Evolutionary conservation across 1,140 invertebrate species (phyloP).

Genomic region (Acyrthosiphon pisum): DNA sequence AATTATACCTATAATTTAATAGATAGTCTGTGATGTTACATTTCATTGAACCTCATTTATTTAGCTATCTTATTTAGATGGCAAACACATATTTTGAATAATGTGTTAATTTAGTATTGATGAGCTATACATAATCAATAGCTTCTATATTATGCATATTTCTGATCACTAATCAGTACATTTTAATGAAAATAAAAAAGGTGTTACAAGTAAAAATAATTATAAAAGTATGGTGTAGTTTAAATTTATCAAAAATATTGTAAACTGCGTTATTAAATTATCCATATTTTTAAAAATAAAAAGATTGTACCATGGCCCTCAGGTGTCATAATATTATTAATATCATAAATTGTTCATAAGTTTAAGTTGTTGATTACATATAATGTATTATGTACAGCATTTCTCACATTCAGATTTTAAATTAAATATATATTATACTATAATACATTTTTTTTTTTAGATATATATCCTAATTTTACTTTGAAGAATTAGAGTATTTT

Average conservation of each 20-base stretch:
- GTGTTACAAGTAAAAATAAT: not conserved
- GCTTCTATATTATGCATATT: not conserved
- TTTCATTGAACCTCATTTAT: constrained; percentile 11
- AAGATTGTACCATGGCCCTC: not conserved
- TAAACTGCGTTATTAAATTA: not conserved
- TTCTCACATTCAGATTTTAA: not conserved
- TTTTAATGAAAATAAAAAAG: not conserved
- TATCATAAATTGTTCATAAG: not conserved
- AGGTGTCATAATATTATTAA: not conserved
- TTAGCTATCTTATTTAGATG: not conserved
- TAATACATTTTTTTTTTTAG: not conserved
- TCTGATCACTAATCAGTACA: not conserved
- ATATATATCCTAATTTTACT: not conserved
- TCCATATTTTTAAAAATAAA: not conserved
- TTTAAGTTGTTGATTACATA: not conserved
- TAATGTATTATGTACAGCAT: not conserved
- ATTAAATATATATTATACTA: not conserved
- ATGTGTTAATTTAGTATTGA: not conserved
- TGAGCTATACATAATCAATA: not conserved
- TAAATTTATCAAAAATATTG: too few species aligned
- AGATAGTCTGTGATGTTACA: constrained; percentile 6
- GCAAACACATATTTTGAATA: not conserved
- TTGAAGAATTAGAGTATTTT: not conserved
- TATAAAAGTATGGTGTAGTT: not conserved
- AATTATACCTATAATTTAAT: constrained; percentile 4